Evolutionary conservation across 2,888 invertebrate species (phyloP), one percentile per base, ranked within the genome.

Genomic region (Eristalis tenax): DNA sequence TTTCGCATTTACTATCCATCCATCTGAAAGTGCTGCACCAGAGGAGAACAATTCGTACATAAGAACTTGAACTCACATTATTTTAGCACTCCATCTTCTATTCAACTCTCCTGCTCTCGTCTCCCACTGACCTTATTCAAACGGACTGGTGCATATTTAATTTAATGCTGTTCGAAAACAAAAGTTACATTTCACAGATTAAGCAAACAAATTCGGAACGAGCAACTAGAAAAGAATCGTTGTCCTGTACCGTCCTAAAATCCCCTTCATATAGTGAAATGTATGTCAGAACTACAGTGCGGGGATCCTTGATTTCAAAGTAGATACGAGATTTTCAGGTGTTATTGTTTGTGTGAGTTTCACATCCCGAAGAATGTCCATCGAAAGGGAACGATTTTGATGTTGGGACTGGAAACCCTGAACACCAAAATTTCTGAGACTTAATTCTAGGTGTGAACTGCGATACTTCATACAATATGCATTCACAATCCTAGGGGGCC

Each of bases 61-160:
- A 65, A 77, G 77, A 85, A 85, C 85, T 85, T 85, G 85, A 85
- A 85, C 85, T 85, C 76, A 77, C 77, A 81, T 73, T 81, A 82
- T 82, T 85, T 77, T 73, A 77, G 57, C 81, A 77, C 81, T 77
- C 69, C 73, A 77, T 77, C 69, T 77, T 40, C 68, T 59, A 73
- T 77, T 81, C 57, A 63, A 28, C 40, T 69, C 43, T 64, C 66
- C 43, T 23, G 81, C 1, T 71, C 76, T 81, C 81, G 73, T 81
- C 66, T 59, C 35, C 11, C 69, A 43, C 57, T 77, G 43, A 57
- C 57, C 73, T 63, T 64, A 63, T 74, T 73, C 57, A n/a, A 77
- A 13, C 23, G 65, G 68, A 81, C 81, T 69, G 57, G 50, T 85
- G 77, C 71, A 85, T 85, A 77, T 81, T 85, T 82, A 85, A 82